These are phyloP conservation scores for Aulostomus chinensis DNA, from an alignment of 2,797 vertebrate species.

Conservation along the genomic window DNA sequence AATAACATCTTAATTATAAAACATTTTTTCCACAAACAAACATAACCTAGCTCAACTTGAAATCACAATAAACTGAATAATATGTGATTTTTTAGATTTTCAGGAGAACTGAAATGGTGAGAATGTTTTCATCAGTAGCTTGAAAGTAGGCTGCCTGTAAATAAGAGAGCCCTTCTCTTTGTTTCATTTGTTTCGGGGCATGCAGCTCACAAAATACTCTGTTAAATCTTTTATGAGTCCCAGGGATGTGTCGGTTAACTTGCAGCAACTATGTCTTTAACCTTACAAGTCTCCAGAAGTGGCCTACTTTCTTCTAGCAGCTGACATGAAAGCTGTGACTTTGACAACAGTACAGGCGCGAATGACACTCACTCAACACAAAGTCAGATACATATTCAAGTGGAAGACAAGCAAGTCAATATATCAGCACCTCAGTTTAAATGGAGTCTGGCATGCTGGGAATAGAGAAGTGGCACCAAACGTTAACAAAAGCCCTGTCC, in stretches of 20 bases:
- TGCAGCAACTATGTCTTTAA: slow-evolving; percentile 69
- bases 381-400: slow-evolving; percentile 24
- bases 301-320: slow-evolving; percentile 56
- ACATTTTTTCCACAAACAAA: too few species aligned
- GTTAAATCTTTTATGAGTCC: slow-evolving; percentile 79
- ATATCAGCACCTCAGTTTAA: slow-evolving; percentile 4
- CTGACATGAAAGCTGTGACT: slow-evolving; percentile 48
- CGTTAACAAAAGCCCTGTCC: slow-evolving; percentile 17
- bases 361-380: slow-evolving; percentile 21
- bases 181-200: slow-evolving; percentile 64
- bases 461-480: slow-evolving; percentile 26
- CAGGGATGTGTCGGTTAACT: slow-evolving; percentile 67
- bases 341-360: slow-evolving; percentile 39
- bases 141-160: slow-evolving; percentile 65
- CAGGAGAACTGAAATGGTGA: neutral
- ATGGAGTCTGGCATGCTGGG: slow-evolving; percentile 13
- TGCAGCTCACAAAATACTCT: slow-evolving; percentile 73
- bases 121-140: slow-evolving; percentile 28
- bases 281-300: slow-evolving; percentile 56
- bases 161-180: slow-evolving; percentile 66
- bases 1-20: too few species aligned
- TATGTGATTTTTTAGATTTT: neutral
- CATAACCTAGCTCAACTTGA: neutral
- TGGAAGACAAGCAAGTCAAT: slow-evolving; percentile 16
- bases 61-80: neutral